These are phyloP conservation scores for Arenicola marina DNA, from an alignment of 2,888 invertebrate species.

Conservation along the genomic window DNA sequence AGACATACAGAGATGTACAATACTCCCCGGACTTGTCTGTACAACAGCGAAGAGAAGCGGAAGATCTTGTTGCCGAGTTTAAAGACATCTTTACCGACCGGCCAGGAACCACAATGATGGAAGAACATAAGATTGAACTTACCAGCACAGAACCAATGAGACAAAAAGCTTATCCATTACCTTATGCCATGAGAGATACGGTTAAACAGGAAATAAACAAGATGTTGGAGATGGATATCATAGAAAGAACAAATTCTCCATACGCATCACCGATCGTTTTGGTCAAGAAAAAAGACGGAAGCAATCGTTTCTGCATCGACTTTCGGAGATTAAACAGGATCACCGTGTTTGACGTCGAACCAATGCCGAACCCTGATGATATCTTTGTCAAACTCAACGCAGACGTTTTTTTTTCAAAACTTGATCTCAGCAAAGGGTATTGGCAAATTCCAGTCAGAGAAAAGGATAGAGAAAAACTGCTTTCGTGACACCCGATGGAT, in stretches of 20 bases:
- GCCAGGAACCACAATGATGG: not conserved
- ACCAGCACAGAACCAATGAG: not conserved
- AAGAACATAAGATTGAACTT: not conserved
- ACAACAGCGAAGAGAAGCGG: no score
- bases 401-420: not conserved
- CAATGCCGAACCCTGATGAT: not conserved
- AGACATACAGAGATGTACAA: no score
- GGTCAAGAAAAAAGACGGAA: not conserved
- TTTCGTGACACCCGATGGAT: slow-evolving; percentile 3
- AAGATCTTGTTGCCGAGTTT: no score
- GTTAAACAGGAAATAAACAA: not conserved
- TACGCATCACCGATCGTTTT: slow-evolving; percentile 1
- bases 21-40: no score
- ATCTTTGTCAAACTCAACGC: not conserved
- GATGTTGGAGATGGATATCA: not conserved
- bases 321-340: slow-evolving; percentile 1
- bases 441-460: not conserved
- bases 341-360: slow-evolving; percentile 6
- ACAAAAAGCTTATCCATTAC: not conserved
- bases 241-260: slow-evolving; percentile 1
- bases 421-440: slow-evolving; percentile 2
- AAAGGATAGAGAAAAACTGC: not conserved
- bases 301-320: slow-evolving; percentile 1
- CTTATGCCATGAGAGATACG: not conserved
- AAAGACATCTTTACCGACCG: not conserved